Evolutionary conservation across 2,113 vertebrate species (phyloP).

Genomic region (Falco punctatus): DNA sequence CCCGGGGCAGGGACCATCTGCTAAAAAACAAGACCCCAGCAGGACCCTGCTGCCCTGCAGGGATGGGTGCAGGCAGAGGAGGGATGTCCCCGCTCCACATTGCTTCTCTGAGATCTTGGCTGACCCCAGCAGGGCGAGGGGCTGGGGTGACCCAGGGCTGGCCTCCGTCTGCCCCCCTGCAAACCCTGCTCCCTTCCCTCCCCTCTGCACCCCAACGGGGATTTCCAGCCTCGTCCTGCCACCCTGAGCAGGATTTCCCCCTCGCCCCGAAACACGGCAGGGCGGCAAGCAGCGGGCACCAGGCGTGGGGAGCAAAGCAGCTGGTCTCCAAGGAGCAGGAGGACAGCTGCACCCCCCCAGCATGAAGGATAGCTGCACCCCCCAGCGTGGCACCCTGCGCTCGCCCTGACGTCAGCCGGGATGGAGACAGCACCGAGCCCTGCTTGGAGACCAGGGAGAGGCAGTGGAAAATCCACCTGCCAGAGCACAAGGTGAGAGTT

Average conservation of each 20-base stretch:
- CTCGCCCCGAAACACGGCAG: rapidly evolving
- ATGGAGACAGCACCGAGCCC: slow-evolving; percentile 61
- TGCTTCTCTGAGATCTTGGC: background rate
- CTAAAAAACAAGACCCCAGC: background rate
- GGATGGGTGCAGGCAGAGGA: background rate
- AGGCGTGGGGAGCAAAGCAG: background rate
- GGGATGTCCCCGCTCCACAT: rapidly evolving
- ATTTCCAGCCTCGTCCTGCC: background rate
- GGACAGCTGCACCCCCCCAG: slow-evolving; percentile 26
- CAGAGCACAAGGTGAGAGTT: background rate
- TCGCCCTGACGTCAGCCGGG: slow-evolving; percentile 68
- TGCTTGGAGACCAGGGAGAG: slow-evolving; percentile 57
- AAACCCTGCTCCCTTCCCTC: background rate
- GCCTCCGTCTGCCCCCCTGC: rapidly evolving
- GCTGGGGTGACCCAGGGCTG: background rate
- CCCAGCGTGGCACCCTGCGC: slow-evolving; percentile 8
- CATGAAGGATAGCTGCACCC: slow-evolving; percentile 31
- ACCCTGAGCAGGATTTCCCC: background rate
- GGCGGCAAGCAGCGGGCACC: rapidly evolving
- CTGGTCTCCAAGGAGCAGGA: slow-evolving; percentile 58
- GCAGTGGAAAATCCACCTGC: background rate
- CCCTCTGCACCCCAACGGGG: rapidly evolving
- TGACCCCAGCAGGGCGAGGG: rapidly evolving
- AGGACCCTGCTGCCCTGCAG: background rate
- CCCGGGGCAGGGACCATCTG: background rate